Evolutionary conservation across 2,888 invertebrate genomes (phyloP).

Genomic region (Zaprionus bogoriensis): DNA sequence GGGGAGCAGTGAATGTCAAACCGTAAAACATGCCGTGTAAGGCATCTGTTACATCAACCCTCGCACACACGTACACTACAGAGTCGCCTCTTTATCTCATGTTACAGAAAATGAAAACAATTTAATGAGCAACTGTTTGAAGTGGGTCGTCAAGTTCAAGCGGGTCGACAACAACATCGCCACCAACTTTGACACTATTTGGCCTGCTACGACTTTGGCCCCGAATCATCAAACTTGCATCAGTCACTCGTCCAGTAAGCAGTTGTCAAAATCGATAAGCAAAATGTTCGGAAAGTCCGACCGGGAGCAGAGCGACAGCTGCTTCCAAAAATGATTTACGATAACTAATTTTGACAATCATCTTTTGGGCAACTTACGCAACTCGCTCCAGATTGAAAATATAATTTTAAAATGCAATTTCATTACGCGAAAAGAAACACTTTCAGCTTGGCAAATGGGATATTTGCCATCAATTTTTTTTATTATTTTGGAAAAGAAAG

Average conservation of each 20-base stretch:
- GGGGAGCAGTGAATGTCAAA: constrained; percentile 23
- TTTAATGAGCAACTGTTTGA: constrained; percentile 29
- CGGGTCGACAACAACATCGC: constrained; percentile 46
- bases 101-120: constrained; percentile 23
- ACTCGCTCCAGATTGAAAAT: constrained; percentile 2
- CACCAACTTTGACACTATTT: constrained; percentile 49
- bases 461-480: too few species aligned
- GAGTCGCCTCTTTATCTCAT: too few species aligned
- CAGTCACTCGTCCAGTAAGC: constrained; percentile 38
- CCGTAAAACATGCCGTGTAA: neutral
- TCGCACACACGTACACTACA: neutral
- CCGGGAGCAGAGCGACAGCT: constrained; percentile 37
- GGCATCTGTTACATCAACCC: neutral
- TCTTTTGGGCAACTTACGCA: constrained; percentile 5
- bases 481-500: too few species aligned
- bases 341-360: constrained; percentile 42
- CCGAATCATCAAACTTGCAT: constrained; percentile 52
- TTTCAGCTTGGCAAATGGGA: neutral
- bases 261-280: constrained; percentile 61
- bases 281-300: constrained; percentile 48
- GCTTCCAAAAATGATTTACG: constrained; percentile 50
- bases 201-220: neutral
- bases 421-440: neutral
- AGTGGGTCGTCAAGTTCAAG: constrained; percentile 7
- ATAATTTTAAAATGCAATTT: constrained; percentile 29